Evolutionary conservation across 1,140 invertebrate genomes (phyloP).

Genomic region (Xylocopa sonorina): DNA sequence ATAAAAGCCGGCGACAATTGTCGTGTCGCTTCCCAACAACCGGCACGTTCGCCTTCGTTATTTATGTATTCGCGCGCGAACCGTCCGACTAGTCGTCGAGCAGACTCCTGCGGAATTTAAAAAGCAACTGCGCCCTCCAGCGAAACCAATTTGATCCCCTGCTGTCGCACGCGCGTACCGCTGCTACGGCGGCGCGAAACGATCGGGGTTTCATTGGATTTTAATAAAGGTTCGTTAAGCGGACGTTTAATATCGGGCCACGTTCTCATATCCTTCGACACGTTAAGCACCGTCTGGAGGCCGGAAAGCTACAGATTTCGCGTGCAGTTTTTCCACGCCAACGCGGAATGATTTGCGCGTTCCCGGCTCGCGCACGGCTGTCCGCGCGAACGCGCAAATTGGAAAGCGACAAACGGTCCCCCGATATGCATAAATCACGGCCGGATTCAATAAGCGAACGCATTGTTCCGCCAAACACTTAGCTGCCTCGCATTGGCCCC

Average conservation of each 20-base stretch:
- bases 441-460: constrained; percentile 39
- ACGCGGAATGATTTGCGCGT: constrained; percentile 43
- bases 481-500: constrained; percentile 10
- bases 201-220: constrained; percentile 44
- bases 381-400: constrained; percentile 33
- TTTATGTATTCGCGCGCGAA: not conserved
- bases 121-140: constrained; percentile 15
- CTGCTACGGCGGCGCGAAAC: not conserved
- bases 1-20: not conserved
- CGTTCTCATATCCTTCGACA: constrained; percentile 24
- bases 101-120: constrained; percentile 9
- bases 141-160: constrained; percentile 48
- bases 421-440: constrained; percentile 46
- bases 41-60: not conserved
- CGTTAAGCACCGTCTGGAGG: constrained; percentile 12
- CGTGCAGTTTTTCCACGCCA: constrained; percentile 18
- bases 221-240: constrained; percentile 65
- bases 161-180: constrained; percentile 25
- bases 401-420: constrained; percentile 40
- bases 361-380: not conserved
- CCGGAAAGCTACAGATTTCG: constrained; percentile 14
- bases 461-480: constrained; percentile 19
- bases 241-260: constrained; percentile 36
- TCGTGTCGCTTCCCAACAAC: not conserved
- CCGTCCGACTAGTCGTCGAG: not conserved